These are phyloP conservation scores for Urocyon cinereoargenteus DNA, from an alignment of 2,797 vertebrate genomes.

Conservation along the genomic window DNA sequence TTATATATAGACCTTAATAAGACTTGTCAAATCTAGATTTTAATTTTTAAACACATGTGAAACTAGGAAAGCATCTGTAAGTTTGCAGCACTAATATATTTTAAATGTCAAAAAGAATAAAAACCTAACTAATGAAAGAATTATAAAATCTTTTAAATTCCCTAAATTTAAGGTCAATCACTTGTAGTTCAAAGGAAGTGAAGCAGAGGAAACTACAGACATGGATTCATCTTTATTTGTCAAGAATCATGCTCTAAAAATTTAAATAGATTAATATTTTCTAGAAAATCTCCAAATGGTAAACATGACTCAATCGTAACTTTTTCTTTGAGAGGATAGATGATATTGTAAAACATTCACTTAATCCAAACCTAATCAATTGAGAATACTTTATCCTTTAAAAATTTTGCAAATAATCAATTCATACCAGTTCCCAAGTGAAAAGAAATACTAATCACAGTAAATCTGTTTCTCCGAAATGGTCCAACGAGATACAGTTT, in stretches of 20 bases:
- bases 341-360: conserved; percentile 2
- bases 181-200: not conserved
- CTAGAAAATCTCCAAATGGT: conserved; percentile 1
- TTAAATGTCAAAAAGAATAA: conserved; percentile 52
- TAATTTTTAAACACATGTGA: conserved; percentile 52
- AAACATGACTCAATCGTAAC: not conserved
- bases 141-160: conserved; percentile 56
- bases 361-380: not conserved
- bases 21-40: conserved; percentile 11
- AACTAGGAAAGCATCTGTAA: not conserved
- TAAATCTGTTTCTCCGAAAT: conserved; percentile 46
- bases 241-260: conserved; percentile 45
- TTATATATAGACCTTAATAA: conserved; percentile 7
- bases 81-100: not conserved
- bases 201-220: not conserved
- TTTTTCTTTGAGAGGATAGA: conserved; percentile 54
- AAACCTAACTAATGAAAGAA: conserved; percentile 31
- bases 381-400: not conserved
- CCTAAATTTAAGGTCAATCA: conserved; percentile 30
- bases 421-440: not conserved
- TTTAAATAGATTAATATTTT: conserved; percentile 25
- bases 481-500: conserved; percentile 20
- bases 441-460: conserved; percentile 13
- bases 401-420: conserved; percentile 50
- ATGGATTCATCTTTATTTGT: not conserved